Base-by-base conservation (phyloP, 53 echinoderm and acorn worm species). In the Echinometra lucunter region DNA sequence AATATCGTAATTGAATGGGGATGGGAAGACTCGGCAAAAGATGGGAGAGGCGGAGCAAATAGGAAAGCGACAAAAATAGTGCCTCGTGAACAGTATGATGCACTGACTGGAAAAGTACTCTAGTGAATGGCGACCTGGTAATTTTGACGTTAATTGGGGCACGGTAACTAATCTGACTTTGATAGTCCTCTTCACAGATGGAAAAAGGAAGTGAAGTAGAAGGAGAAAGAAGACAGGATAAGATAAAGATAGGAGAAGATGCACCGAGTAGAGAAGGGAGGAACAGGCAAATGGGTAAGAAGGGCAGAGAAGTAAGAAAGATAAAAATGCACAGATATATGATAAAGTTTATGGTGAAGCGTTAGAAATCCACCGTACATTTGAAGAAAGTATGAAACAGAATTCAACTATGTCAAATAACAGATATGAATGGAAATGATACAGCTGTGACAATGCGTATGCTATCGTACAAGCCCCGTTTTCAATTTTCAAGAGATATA, bases 51-150 rank as follows among this genome's bases (percentile, higher is more conserved):
- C 47, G 85, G 47, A 15, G 85, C 40, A 49, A 85, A 85, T 15
- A 85, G 12, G 78, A 78, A 42, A 42, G 38, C 6, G 78, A 78
- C 78, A 78, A 49, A 49, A 49, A 85, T 85, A 49, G 85, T n/a
- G n/a, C 49, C 85, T 47, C 85, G 28, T 47, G 49, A 49, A 28
- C 45, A 47, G 45, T 47, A 28, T 49, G 49, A 85, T 47, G 85
- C 45, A 47, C 47, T 47, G 45, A 49, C 85, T 85, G 85, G 85
- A 85, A 85, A 85, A 85, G 85, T 85, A 49, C 85, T 85, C 85
- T 49, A 45, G 7, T 30, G 85, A 85, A 85, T 28, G 78, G 49
- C 85, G 45, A 40, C 49, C 85, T 47, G 85, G 85, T 85, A 85
- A 85, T 16, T 49, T 28, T n/a, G n/a, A 85, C 85, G 49, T 85